A percentile compares a stretch with the other conserved stretches of the same genome.
Evolutionary conservation across 2,113 vertebrate species (phyloP).

Genomic region (Oryzias javanicus): DNA sequence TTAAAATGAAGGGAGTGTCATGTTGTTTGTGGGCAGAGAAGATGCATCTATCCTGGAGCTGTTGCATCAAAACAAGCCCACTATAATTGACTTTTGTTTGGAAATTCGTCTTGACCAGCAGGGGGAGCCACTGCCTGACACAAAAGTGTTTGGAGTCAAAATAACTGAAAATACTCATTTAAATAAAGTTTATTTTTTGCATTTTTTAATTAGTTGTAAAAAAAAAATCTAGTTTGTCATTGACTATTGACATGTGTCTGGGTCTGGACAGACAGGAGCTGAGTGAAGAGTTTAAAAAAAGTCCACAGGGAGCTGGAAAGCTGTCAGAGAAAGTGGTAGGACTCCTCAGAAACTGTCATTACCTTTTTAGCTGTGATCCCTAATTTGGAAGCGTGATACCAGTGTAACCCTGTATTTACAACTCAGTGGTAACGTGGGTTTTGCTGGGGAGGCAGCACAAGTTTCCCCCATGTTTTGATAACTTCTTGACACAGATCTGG

Average conservation of each 20-base stretch:
- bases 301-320: conserved; percentile 46
- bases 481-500: conserved; percentile 56
- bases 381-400: conserved; percentile 72
- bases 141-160: conserved; percentile 32
- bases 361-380: conserved; percentile 55
- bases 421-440: conserved; percentile 51
- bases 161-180: conserved; percentile 9
- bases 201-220: neutral
- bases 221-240: too few relatives aligned
- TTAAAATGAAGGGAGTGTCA: too few relatives aligned
- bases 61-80: too few relatives aligned
- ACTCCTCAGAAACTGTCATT: conserved; percentile 72
- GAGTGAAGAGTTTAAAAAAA: conserved; percentile 58
- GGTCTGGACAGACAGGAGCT: conserved; percentile 4
- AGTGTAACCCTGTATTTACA: conserved; percentile 70
- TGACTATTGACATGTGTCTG: too few relatives aligned
- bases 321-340: conserved; percentile 59
- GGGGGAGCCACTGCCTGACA: conserved; percentile 73
- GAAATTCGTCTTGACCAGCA: conserved; percentile 53
- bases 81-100: neutral
- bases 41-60: too few relatives aligned
- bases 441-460: conserved; percentile 51
- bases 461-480: conserved; percentile 67
- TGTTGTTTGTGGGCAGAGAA: too few relatives aligned
- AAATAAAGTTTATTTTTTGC: conserved; percentile 2